Conservation (phyloP, 2,888 invertebrate genomes). For the Ennomos erosarius region DNA sequence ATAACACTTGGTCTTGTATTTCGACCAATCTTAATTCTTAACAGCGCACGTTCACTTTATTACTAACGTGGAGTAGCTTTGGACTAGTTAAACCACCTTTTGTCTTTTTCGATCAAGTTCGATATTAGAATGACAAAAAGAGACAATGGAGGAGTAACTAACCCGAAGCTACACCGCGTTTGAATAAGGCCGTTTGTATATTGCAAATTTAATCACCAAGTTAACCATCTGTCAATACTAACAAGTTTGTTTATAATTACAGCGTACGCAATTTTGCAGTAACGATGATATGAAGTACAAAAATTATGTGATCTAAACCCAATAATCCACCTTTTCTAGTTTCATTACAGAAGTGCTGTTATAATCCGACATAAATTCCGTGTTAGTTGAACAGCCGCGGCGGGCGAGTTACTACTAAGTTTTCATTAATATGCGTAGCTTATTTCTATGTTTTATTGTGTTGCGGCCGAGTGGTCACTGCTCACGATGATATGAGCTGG, state of each 20-base stretch:
- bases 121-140: too few species aligned
- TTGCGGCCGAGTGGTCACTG: slow-evolving; percentile 79
- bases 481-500: slow-evolving; percentile 86
- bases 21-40: too few species aligned
- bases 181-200: too few species aligned
- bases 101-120: too few species aligned
- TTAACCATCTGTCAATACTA: too few species aligned
- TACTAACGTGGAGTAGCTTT: too few species aligned
- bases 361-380: slow-evolving; percentile 14
- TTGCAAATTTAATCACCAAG: too few species aligned
- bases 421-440: slow-evolving; percentile 72
- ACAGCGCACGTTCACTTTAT: too few species aligned
- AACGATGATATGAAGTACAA: slow-evolving; percentile 10
- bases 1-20: too few species aligned
- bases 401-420: slow-evolving; percentile 63
- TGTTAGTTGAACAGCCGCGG: slow-evolving; percentile 42
- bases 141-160: too few species aligned
- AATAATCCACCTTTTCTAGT: slow-evolving; percentile 1
- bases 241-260: neutral
- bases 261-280: neutral
- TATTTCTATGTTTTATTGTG: slow-evolving; percentile 74
- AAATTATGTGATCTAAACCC: neutral
- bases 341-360: neutral
- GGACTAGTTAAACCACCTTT: too few species aligned
- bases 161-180: too few species aligned